phyloP scores from a whole-genome alignment of 2,113 vertebrate species.

The Saimiri boliviensis region DNA sequence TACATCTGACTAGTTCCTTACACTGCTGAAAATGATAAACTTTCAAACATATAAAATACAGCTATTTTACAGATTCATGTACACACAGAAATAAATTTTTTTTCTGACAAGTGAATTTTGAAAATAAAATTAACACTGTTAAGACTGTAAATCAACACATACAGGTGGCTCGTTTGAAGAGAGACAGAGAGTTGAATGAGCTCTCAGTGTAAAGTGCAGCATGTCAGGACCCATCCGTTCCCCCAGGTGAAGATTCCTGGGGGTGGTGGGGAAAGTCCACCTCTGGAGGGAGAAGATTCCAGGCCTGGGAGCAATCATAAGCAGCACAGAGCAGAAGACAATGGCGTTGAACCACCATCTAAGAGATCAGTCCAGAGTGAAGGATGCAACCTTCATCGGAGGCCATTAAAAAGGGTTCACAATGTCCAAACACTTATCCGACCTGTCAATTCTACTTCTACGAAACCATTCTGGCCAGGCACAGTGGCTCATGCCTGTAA shows the following conservation, averaged over 20 bases:
- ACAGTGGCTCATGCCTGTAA: too few relatives aligned
- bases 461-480: background rate
- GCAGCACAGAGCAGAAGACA: background rate
- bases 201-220: too few relatives aligned
- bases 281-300: too few relatives aligned
- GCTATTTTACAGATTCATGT: background rate
- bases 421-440: background rate
- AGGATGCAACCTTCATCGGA: accelerated
- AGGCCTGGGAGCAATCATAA: background rate
- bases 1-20: background rate
- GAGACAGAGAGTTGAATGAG: background rate
- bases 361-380: background rate
- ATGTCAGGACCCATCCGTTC: too few relatives aligned
- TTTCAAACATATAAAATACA: background rate
- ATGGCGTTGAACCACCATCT: background rate
- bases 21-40: background rate
- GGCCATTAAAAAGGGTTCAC: background rate
- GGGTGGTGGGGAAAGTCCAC: too few relatives aligned
- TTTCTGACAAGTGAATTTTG: background rate
- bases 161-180: background rate
- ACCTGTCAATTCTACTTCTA: background rate
- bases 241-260: background rate
- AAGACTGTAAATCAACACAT: background rate
- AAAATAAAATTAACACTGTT: background rate
- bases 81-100: background rate